Evolutionary conservation across 2,113 vertebrate species (phyloP), one percentile per base, ranked within the genome.

Genomic region (Crypturellus undulatus): DNA sequence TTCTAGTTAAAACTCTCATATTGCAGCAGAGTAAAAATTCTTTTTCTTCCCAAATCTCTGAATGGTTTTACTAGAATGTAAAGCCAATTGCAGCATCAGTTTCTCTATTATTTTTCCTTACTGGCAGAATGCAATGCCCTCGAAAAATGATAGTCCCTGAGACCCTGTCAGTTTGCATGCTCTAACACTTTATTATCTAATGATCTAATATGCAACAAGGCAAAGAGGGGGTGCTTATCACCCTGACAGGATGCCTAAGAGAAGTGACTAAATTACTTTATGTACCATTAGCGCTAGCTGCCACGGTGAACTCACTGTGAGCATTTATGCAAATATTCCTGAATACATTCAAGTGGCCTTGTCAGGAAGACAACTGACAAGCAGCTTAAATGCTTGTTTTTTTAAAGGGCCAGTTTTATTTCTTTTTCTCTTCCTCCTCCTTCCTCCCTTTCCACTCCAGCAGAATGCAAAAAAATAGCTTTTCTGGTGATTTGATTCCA

Each of bases 161-260:
- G 97, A 96, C 97, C 96, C 97, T 98, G 97, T 97, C 97, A 97
- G 97, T 97, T 97, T 94, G 96, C 97, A 96, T 96, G 96, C 65
- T 92, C 98, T 97, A 98, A 98, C 97, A 97, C 97, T 98, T 98
- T 98, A 98, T 98, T 98, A 98, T 98, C 97, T 97, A 98, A 98
- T 98, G 98, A 98, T 98, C 97, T 98, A 98, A 98, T 98, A 98
- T 97, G 97, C 98, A 98, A 97, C 97, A 98, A 98, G 98, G 98
- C 97, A 96, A 97, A 97, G 97, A 97, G 96, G 97, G 73, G 94
- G 96, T 84, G 98, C 97, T 97, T 97, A 97, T 98, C 97, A 98
- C 97, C 88, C 97, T 98, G 98, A 98, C 98, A 96, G 97, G 96
- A 97, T 96, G 97, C 97, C 51, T 95, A 91, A 96, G 97, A 98